Evolutionary conservation across 2,113 vertebrate genomes (phyloP).

Genomic region (Murina feae): DNA sequence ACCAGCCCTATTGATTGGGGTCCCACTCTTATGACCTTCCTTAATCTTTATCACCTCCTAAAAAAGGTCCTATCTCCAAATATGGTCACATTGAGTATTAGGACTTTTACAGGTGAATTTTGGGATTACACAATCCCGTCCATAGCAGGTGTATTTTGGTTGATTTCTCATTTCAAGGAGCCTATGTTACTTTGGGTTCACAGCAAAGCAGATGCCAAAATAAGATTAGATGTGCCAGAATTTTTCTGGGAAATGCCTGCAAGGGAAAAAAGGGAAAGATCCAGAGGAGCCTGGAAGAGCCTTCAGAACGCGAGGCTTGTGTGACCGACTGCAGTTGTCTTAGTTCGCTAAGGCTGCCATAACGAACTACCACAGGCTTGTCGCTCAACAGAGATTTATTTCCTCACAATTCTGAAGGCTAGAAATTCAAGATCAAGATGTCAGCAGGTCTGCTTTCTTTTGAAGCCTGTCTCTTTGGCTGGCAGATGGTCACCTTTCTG

Average conservation of each 20-base stretch:
- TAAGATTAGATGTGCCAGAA: not conserved
- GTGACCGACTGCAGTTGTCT: not conserved
- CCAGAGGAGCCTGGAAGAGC: not conserved
- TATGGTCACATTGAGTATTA: not conserved
- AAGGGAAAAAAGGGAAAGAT: not conserved
- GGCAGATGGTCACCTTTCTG: not conserved
- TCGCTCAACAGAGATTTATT: not conserved
- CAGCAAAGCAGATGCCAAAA: not conserved
- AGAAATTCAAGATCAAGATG: not conserved
- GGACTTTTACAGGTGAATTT: not conserved
- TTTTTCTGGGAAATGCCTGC: not conserved
- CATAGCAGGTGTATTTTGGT: not conserved
- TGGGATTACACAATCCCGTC: not conserved
- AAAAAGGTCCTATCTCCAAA: not conserved
- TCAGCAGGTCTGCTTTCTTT: not conserved
- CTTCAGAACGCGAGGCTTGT: not conserved
- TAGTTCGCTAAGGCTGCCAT: rapidly evolving
- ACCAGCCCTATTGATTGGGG: too few relatives aligned
- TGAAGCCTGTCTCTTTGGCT: not conserved
- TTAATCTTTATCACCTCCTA: not conserved
- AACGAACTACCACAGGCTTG: not conserved
- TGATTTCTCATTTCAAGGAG: not conserved
- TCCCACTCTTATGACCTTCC: too few relatives aligned
- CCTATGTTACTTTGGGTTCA: not conserved
- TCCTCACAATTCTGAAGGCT: not conserved